phyloP scores from a whole-genome alignment of 2,113 vertebrate species.

The Alectura lathami region DNA sequence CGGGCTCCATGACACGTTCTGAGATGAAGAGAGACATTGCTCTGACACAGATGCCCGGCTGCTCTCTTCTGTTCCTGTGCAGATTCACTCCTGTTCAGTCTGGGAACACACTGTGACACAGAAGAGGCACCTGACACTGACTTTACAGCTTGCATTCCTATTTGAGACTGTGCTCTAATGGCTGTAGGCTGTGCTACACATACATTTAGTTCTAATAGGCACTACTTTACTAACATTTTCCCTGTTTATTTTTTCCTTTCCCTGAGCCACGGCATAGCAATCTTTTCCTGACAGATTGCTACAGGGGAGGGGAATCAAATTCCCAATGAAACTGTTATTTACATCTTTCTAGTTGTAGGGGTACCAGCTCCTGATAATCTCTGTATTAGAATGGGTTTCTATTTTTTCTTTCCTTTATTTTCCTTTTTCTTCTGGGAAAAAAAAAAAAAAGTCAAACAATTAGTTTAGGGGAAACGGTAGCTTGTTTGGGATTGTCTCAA shows the following conservation, averaged over 20 bases:
- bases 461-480: neutral
- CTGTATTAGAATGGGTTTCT: neutral
- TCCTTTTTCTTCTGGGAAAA: neutral
- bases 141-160: neutral
- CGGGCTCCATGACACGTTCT: neutral
- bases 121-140: neutral
- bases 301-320: neutral
- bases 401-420: neutral
- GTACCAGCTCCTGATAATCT: neutral
- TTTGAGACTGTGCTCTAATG: conserved; percentile 32
- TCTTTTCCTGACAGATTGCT: neutral
- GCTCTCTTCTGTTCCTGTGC: neutral
- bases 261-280: conserved; percentile 14
- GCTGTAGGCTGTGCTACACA: neutral
- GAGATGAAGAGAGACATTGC: neutral
- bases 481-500: neutral
- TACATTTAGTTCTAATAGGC: neutral
- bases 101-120: neutral
- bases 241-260: conserved; percentile 21
- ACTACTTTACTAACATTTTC: neutral
- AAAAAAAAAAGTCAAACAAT: neutral
- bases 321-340: neutral
- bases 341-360: neutral
- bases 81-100: neutral
- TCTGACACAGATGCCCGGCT: neutral